phyloP scores from a whole-genome alignment of 2,888 invertebrate genomes.

The Chironomus tentans region DNA sequence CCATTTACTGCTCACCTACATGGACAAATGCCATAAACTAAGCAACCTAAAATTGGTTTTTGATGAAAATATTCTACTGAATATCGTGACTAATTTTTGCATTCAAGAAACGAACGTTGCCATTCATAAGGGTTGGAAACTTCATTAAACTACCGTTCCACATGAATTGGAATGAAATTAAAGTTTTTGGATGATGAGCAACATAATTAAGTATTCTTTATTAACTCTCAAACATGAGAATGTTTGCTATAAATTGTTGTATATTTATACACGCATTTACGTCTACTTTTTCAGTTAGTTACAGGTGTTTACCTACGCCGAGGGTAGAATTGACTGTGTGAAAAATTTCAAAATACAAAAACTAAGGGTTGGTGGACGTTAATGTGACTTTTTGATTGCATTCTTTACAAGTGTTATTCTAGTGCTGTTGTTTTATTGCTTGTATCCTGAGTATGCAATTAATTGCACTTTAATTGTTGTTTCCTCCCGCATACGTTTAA shows the following conservation, averaged over 20 bases:
- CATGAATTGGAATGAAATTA: conserved; percentile 11
- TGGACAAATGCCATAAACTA: no score
- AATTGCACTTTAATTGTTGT: conserved; percentile 17
- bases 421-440: not conserved
- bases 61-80: no score
- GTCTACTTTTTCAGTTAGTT: not conserved
- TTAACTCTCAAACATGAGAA: not conserved
- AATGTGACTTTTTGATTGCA: conserved; percentile 19
- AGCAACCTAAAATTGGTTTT: no score
- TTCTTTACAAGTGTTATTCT: conserved; percentile 17
- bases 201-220: conserved; percentile 1
- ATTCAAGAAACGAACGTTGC: no score
- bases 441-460: not conserved
- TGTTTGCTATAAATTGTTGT: not conserved
- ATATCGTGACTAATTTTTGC: no score
- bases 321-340: conserved; percentile 24
- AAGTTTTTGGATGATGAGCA: not conserved
- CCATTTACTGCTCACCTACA: no score
- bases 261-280: not conserved
- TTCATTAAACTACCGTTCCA: conserved; percentile 1
- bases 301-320: no score
- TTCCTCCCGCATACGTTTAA: conserved; percentile 20
- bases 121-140: not conserved
- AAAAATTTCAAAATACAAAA: conserved; percentile 4
- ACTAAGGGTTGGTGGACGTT: not conserved